Conservation (phyloP, 2,888 invertebrate genomes). For the Toxonevra muliebris region DNA sequence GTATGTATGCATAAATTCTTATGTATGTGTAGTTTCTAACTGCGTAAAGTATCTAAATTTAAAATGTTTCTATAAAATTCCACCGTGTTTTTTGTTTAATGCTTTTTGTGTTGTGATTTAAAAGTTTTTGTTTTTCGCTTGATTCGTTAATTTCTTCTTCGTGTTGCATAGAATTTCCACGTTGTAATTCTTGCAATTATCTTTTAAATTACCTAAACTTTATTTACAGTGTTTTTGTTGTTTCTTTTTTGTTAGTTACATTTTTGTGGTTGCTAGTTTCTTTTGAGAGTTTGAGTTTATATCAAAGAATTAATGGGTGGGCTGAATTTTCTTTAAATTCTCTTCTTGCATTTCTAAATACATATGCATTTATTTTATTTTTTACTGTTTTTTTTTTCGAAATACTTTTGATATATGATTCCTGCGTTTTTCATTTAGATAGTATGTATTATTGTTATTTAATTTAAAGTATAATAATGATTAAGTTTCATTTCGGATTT, state of each 20-base stretch:
- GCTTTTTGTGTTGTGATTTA: not conserved
- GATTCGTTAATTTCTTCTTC: slow-evolving; percentile 1
- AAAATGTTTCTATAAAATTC: slow-evolving; percentile 5
- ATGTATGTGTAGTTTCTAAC: slow-evolving; percentile 2
- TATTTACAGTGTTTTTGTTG: slow-evolving; percentile 4
- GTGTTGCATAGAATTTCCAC: not conserved
- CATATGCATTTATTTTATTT: not conserved
- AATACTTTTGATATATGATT: too few relatives aligned
- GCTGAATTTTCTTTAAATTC: slow-evolving; percentile 17
- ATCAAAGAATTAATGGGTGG: slow-evolving; percentile 24
- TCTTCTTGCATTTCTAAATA: not conserved
- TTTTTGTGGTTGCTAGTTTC: not conserved
- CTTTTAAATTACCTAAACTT: not conserved
- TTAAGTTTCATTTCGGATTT: too few relatives aligned
- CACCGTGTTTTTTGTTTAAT: slow-evolving; percentile 2
- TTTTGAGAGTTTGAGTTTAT: not conserved
- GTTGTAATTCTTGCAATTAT: not conserved
- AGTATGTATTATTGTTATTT: too few relatives aligned
- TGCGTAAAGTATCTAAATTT: not conserved
- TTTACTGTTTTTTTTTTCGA: too few relatives aligned
- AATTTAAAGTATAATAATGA: too few relatives aligned
- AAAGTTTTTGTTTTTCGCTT: slow-evolving; percentile 16
- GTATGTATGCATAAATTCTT: not conserved
- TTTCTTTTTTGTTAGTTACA: not conserved
- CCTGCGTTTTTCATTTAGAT: too few relatives aligned